These are phyloP conservation scores for Aporrectodea caliginosa DNA, from an alignment of 1,140 invertebrate genomes.

Conservation along the genomic window DNA sequence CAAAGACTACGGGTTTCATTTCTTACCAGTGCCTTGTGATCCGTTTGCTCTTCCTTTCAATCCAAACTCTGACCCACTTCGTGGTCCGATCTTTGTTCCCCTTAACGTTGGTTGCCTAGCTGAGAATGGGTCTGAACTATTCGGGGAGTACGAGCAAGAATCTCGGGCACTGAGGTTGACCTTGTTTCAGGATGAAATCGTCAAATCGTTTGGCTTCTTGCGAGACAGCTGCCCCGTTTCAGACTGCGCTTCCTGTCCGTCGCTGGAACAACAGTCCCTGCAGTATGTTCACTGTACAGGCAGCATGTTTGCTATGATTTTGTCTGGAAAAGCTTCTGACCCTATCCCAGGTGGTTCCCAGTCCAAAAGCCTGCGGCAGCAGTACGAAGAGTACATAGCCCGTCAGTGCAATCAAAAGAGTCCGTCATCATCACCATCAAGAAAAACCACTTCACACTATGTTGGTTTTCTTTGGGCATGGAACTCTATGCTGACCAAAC, in stretches of 20 bases:
- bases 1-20: constrained; percentile 60
- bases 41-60: constrained; percentile 89
- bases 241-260: background rate
- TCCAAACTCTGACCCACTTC: constrained; percentile 86
- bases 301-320: constrained; percentile 88
- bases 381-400: constrained; percentile 83
- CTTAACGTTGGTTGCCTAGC: constrained; percentile 66
- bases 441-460: constrained; percentile 22
- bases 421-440: constrained; percentile 3
- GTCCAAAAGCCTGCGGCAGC: constrained; percentile 38
- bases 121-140: constrained; percentile 29
- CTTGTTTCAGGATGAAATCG: constrained; percentile 16
- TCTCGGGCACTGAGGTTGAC: background rate
- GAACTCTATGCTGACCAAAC: constrained; percentile 95
- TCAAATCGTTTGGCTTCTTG: constrained; percentile 75
- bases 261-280: constrained; percentile 37
- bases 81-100: constrained; percentile 92
- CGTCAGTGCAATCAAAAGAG: constrained; percentile 77
- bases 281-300: constrained; percentile 86
- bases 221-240: constrained; percentile 47
- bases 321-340: constrained; percentile 41
- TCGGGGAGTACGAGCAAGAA: constrained; percentile 12
- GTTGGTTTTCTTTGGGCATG: constrained; percentile 96
- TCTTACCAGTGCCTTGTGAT: constrained; percentile 91
- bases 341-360: constrained; percentile 20